phyloP scores from a whole-genome alignment of 2,888 invertebrate species.

The Podotricha telesiphe region DNA sequence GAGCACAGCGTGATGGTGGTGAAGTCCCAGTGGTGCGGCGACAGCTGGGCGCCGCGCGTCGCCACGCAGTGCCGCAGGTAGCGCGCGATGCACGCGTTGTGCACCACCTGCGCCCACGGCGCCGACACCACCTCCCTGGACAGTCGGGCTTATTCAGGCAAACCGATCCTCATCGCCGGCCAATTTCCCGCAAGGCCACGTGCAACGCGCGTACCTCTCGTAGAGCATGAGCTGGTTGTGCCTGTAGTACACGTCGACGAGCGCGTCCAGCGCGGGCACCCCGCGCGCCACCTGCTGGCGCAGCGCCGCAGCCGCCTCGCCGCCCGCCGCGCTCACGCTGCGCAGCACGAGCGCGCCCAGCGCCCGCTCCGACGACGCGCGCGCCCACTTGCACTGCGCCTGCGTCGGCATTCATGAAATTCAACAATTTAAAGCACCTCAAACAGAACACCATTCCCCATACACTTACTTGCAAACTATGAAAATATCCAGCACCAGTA shows the following conservation, averaged over 20 bases:
- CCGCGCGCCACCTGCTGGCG: no score
- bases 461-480: constrained; percentile 58
- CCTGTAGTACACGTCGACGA: constrained; percentile 61
- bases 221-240: constrained; percentile 68
- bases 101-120: constrained; percentile 47
- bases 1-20: constrained; percentile 87
- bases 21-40: constrained; percentile 88
- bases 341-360: constrained; percentile 52
- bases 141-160: no score
- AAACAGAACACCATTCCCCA: not conserved
- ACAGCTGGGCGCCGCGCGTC: constrained; percentile 59
- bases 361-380: not conserved
- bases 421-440: no score
- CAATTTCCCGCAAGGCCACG: no score
- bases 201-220: no score
- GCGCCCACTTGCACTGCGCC: not conserved
- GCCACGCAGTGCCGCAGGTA: constrained; percentile 50
- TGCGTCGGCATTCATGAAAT: not conserved
- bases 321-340: constrained; percentile 39
- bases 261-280: constrained; percentile 53
- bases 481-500: constrained; percentile 59
- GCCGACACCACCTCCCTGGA: constrained; percentile 44
- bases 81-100: constrained; percentile 54
- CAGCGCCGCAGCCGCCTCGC: no score
- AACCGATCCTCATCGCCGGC: no score